Evolutionary conservation across 2,113 vertebrate species (phyloP).

Genomic region (Hippolais icterina): DNA sequence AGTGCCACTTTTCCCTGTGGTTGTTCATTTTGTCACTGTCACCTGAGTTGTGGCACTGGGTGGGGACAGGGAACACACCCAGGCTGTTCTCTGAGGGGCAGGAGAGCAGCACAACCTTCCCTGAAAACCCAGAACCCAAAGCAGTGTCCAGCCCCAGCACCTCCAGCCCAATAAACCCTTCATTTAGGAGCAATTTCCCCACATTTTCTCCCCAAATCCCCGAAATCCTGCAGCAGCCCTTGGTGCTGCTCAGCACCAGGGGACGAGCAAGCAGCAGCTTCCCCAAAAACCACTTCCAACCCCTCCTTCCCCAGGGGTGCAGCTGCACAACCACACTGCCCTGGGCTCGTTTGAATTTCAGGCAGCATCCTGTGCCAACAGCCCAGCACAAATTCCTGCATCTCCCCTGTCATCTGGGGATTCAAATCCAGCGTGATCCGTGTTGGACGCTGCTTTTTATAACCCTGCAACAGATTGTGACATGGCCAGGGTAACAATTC

Average conservation of each 20-base stretch:
- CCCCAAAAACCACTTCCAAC: accelerated
- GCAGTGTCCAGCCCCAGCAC: not conserved
- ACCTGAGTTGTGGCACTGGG: accelerated
- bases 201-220: not conserved
- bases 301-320: accelerated
- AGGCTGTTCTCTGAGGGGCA: not conserved
- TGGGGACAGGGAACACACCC: not conserved
- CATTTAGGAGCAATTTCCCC: not conserved
- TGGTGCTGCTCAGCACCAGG: accelerated
- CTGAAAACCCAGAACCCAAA: not conserved
- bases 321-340: not conserved
- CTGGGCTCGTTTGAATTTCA: accelerated
- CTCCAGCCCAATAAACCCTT: not conserved
- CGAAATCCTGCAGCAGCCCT: not conserved
- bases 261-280: accelerated
- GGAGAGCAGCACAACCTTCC: not conserved
- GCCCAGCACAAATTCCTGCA: not conserved
- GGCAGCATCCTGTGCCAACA: not conserved
- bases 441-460: not conserved
- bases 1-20: accelerated
- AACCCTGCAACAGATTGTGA: not conserved
- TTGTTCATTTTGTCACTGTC: accelerated
- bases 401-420: not conserved
- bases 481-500: not conserved
- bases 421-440: not conserved